Evolutionary conservation across 2,888 invertebrate genomes (phyloP).

Genomic region (Drosophila acutilabella): DNA sequence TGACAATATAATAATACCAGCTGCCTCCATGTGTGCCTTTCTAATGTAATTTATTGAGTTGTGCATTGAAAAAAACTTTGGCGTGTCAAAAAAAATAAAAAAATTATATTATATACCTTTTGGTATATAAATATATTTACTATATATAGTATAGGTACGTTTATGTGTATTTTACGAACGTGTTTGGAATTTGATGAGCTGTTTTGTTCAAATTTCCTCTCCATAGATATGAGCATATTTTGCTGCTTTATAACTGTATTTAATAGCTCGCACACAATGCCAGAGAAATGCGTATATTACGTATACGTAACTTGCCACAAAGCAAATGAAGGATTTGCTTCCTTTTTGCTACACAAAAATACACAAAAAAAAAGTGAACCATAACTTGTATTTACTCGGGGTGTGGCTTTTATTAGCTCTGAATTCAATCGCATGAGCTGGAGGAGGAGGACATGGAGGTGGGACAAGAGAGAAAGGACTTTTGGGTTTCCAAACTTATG

Average conservation of each 20-base stretch:
- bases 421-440: slow-evolving; percentile 43
- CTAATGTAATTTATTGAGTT: slow-evolving; percentile 68
- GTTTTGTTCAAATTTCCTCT: slow-evolving; percentile 27
- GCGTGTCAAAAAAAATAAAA: slow-evolving; percentile 40
- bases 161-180: slow-evolving; percentile 59
- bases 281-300: background rate
- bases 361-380: slow-evolving; percentile 22
- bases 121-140: slow-evolving; percentile 11
- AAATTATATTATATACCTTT: slow-evolving; percentile 17
- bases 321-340: slow-evolving; percentile 44
- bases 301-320: slow-evolving; percentile 12
- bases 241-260: slow-evolving; percentile 57
- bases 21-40: slow-evolving; percentile 25
- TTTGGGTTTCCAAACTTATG: slow-evolving; percentile 46
- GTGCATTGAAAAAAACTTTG: slow-evolving; percentile 54
- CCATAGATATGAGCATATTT: slow-evolving; percentile 51
- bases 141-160: slow-evolving; percentile 12
- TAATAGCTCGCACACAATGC: slow-evolving; percentile 46
- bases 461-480: background rate
- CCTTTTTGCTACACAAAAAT: slow-evolving; percentile 16
- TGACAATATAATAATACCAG: slow-evolving; percentile 21
- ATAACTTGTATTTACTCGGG: slow-evolving; percentile 56
- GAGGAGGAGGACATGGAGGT: background rate
- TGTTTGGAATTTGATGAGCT: slow-evolving; percentile 60
- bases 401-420: slow-evolving; percentile 36